phyloP scores from a whole-genome alignment of 2,888 invertebrate species.

The Sipunculus nudus region DNA sequence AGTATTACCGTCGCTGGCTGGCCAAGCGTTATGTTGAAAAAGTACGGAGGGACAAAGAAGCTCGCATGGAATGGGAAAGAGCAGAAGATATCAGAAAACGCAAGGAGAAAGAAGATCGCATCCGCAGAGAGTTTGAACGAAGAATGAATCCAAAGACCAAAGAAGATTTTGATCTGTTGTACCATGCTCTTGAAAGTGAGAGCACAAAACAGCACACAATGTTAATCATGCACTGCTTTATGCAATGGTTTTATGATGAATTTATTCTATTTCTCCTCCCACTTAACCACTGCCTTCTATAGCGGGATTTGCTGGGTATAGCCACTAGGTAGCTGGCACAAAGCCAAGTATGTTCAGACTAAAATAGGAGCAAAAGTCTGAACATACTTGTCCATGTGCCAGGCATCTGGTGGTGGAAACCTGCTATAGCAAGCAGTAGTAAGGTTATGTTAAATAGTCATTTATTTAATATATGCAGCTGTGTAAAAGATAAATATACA shows the following conservation, averaged over 20 bases:
- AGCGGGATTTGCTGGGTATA: too few species aligned
- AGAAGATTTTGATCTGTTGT: conserved; percentile 66
- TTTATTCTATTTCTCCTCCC: not conserved
- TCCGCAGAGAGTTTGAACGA: conserved; percentile 63
- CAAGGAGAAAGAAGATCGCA: conserved; percentile 64
- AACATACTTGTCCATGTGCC: too few species aligned
- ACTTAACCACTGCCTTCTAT: too few species aligned
- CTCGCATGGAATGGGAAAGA: conserved; percentile 62
- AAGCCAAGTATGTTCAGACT: too few species aligned
- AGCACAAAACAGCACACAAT: not conserved
- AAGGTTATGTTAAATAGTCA: too few species aligned
- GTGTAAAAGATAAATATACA: too few species aligned
- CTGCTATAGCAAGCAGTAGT: too few species aligned
- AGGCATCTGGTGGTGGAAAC: too few species aligned
- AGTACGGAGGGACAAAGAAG: conserved; percentile 56
- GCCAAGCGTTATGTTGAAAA: conserved; percentile 62
- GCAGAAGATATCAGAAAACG: conserved; percentile 58
- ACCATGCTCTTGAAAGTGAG: conserved; percentile 65
- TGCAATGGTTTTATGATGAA: not conserved
- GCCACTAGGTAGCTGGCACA: too few species aligned
- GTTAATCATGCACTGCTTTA: not conserved
- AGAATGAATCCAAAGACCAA: conserved; percentile 66
- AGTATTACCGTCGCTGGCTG: conserved; percentile 66
- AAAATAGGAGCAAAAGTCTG: too few species aligned
- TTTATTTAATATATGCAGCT: too few species aligned